Percentiles rank a stretch among this genome's conserved stretches.
phyloP scores from a whole-genome alignment of 1,140 invertebrate species.

The Microvelia longipes region DNA sequence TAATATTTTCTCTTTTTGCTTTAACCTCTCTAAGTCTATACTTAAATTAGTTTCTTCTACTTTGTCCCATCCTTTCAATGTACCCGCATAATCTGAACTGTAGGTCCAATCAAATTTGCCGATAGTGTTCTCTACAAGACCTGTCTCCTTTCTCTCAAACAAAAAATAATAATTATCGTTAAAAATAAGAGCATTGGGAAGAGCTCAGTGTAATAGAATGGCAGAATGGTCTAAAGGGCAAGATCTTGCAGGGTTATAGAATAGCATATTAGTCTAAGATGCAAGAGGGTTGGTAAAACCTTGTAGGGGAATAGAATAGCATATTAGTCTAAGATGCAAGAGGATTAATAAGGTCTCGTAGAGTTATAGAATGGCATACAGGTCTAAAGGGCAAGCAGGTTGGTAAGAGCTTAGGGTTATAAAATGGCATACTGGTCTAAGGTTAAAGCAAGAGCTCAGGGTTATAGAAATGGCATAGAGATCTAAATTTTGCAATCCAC shows the following conservation, averaged over 20 bases:
- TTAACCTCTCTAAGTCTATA: conserved; percentile 83
- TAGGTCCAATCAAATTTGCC: conserved; percentile 97
- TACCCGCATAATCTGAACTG: conserved; percentile 83
- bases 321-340: not conserved
- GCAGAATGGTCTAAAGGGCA: not conserved
- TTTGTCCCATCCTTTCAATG: conserved; percentile 44
- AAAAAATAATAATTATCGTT: no score
- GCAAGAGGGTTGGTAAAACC: not conserved
- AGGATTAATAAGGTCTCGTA: not conserved
- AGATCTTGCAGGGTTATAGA: not conserved
- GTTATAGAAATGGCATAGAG: no score
- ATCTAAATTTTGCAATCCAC: no score
- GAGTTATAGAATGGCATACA: no score
- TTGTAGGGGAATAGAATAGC: not conserved
- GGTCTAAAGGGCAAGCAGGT: no score
- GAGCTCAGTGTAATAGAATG: not conserved
- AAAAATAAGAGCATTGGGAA: conserved; percentile 5
- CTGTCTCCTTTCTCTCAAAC: conserved; percentile 34
- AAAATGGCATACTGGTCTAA: no score
- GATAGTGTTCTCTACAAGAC: conserved; percentile 55
- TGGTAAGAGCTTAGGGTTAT: no score
- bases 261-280: not conserved
- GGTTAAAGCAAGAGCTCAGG: no score
- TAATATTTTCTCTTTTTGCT: conserved; percentile 75
- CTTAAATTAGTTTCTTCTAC: conserved; percentile 31